Evolutionary conservation across 53 echinoderm and acorn worm genomes (phyloP).

Genomic region (Astropecten irregularis): DNA sequence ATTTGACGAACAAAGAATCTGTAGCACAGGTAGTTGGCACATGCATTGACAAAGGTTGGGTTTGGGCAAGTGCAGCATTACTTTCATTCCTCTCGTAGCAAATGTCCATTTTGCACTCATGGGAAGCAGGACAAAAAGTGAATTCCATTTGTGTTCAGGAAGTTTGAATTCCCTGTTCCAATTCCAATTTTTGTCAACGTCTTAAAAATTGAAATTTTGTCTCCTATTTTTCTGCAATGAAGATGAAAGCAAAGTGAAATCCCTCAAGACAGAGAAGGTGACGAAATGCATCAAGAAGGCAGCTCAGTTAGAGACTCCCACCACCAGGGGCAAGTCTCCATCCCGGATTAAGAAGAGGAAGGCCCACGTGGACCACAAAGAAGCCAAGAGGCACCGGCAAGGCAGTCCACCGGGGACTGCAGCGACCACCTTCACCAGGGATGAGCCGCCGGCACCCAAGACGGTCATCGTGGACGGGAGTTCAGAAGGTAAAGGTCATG

Average conservation of each 20-base stretch:
- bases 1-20: too few species aligned
- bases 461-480: conserved; percentile 38
- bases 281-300: not conserved
- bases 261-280: conserved; percentile 18
- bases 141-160: too few species aligned
- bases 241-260: conserved; percentile 31
- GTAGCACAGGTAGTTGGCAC: too few species aligned
- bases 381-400: conserved; percentile 35
- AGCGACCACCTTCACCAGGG: not conserved
- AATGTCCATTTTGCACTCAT: too few species aligned
- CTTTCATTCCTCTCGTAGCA: too few species aligned
- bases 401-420: not conserved
- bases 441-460: conserved; percentile 4
- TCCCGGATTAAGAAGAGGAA: conserved; percentile 34
- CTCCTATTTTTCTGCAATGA: too few species aligned
- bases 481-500: not conserved
- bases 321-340: conserved; percentile 17
- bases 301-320: not conserved
- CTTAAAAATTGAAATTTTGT: too few species aligned
- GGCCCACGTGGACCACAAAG: conserved; percentile 37
- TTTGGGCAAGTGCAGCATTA: too few species aligned
- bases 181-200: too few species aligned
- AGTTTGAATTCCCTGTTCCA: too few species aligned
- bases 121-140: too few species aligned
- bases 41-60: too few species aligned